These are phyloP conservation scores for Drosophila neonasuta DNA, from an alignment of 2,888 invertebrate genomes.

Conservation along the genomic window DNA sequence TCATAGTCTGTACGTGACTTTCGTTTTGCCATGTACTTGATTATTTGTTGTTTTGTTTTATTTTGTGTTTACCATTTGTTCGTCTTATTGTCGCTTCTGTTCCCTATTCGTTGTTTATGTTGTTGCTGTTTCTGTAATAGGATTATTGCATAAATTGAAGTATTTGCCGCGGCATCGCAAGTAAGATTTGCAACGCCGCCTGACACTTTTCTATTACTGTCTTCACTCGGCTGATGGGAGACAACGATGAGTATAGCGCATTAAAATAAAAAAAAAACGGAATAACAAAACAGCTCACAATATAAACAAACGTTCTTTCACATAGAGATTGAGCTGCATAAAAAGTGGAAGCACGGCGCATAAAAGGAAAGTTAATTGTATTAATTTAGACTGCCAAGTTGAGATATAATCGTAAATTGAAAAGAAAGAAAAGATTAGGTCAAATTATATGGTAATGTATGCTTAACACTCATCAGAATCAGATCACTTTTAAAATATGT, in stretches of 20 bases:
- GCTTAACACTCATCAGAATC: no score
- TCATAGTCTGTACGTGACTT: no score
- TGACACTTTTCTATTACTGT: slow-evolving; percentile 51
- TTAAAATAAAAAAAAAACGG: slow-evolving; percentile 35
- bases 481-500: no score
- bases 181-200: slow-evolving; percentile 69
- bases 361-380: slow-evolving; percentile 77
- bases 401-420: slow-evolving; percentile 62
- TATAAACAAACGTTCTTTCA: slow-evolving; percentile 36
- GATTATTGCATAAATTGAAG: slow-evolving; percentile 79
- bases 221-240: slow-evolving; percentile 38
- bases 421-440: no score
- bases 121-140: slow-evolving; percentile 69
- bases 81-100: slow-evolving; percentile 31
- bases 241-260: slow-evolving; percentile 50
- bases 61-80: slow-evolving; percentile 55
- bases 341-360: slow-evolving; percentile 42
- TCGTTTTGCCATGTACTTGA: background rate
- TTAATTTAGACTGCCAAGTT: slow-evolving; percentile 68
- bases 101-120: slow-evolving; percentile 35
- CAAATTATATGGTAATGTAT: no score
- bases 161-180: slow-evolving; percentile 76
- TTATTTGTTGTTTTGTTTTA: slow-evolving; percentile 33
- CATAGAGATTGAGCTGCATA: no score
- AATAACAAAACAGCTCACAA: slow-evolving; percentile 52